phyloP scores from a whole-genome alignment of 2,113 vertebrate genomes.

The Phyllopteryx taeniolatus region DNA sequence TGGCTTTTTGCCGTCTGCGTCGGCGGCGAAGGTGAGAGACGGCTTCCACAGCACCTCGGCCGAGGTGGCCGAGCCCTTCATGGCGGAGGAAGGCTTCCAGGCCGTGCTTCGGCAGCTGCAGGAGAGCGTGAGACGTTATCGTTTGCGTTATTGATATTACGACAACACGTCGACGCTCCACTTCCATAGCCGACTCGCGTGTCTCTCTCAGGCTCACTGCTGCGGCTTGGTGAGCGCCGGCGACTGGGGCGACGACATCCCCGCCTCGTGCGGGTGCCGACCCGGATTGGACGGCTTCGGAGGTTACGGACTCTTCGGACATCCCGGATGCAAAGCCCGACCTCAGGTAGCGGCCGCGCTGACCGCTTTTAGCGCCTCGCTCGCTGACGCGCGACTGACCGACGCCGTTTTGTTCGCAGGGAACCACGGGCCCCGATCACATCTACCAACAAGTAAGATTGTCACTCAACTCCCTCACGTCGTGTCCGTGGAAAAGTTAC shows the following conservation, averaged over 20 bases:
- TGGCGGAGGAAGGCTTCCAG: rapidly evolving
- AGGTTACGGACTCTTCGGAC: rapidly evolving
- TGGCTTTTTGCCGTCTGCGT: neutral
- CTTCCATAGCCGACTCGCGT: neutral
- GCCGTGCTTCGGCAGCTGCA: rapidly evolving
- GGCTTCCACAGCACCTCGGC: rapidly evolving
- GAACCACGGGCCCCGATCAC: slow-evolving; percentile 1
- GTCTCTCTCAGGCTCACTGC: slow-evolving; percentile 7
- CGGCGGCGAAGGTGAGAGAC: neutral
- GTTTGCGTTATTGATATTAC: too few relatives aligned
- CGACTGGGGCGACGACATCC: slow-evolving; percentile 36
- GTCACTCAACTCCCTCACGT: too few relatives aligned
- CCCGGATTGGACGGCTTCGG: neutral
- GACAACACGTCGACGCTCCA: rapidly evolving
- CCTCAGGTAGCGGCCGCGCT: slow-evolving; percentile 33
- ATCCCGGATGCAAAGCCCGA: neutral
- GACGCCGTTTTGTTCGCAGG: slow-evolving; percentile 32
- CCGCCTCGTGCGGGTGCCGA: neutral
- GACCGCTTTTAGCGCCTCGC: neutral
- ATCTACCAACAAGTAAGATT: slow-evolving; percentile 33
- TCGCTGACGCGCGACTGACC: neutral
- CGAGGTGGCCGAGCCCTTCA: rapidly evolving
- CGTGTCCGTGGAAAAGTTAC: too few relatives aligned
- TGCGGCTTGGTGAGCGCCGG: slow-evolving; percentile 31
- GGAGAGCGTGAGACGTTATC: neutral